These are phyloP conservation scores for Miniopterus natalensis DNA, from an alignment of 2,113 vertebrate genomes.

Conservation along the genomic window DNA sequence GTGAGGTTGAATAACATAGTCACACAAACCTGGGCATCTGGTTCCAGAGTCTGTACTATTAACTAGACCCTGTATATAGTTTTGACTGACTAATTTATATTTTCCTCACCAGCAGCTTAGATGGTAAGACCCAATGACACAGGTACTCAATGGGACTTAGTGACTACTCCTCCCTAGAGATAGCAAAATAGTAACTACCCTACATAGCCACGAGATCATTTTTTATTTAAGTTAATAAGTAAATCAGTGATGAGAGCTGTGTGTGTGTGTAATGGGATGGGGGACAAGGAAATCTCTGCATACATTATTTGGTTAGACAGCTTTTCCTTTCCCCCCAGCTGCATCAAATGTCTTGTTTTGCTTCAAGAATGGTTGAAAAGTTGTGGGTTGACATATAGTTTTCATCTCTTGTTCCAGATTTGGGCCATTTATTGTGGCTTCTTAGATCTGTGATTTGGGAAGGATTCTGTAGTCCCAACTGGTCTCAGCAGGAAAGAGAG, in stretches of 20 bases:
- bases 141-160: not conserved
- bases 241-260: not conserved
- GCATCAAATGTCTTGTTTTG: conserved; percentile 16
- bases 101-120: not conserved
- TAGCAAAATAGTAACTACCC: not conserved
- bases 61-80: not conserved
- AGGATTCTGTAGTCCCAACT: conserved; percentile 46
- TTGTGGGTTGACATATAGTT: not conserved
- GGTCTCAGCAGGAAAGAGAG: conserved; percentile 31
- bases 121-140: not conserved
- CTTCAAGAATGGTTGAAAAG: not conserved
- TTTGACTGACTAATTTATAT: not conserved
- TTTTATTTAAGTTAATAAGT: not conserved
- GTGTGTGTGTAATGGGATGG: not conserved
- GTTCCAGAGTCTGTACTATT: not conserved
- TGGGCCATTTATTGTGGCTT: not conserved
- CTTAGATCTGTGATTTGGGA: conserved; percentile 20
- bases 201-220: not conserved
- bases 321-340: not conserved
- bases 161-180: not conserved
- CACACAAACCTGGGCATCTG: not conserved
- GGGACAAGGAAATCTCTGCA: not conserved
- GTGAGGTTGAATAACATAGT: not conserved
- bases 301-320: not conserved
- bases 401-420: not conserved